A percentile compares a stretch with the other conserved stretches of the same genome.
These are phyloP conservation scores for Muscidifurax raptorellus DNA, from an alignment of 1,140 invertebrate genomes.

Conservation along the genomic window DNA sequence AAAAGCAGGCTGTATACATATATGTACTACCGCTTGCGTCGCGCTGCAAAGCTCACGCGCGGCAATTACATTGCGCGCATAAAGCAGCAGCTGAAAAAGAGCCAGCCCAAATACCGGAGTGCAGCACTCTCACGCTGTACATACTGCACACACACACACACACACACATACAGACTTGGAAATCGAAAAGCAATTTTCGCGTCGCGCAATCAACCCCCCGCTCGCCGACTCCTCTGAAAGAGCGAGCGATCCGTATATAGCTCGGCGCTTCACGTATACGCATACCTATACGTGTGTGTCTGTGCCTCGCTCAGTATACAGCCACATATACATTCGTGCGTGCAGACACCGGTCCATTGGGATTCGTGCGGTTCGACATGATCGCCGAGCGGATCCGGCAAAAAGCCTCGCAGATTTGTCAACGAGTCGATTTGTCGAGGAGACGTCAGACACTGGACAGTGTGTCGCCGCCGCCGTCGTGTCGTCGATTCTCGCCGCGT, in stretches of 20 bases:
- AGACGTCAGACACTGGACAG: constrained; percentile 3
- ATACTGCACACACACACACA: too few species aligned
- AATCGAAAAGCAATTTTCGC: constrained; percentile 41
- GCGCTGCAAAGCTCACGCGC: not conserved
- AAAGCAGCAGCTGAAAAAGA: not conserved
- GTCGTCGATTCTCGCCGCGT: not conserved
- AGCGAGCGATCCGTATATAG: constrained; percentile 17
- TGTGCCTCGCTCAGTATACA: too few species aligned
- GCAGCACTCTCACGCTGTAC: not conserved
- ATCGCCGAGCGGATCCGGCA: constrained; percentile 3
- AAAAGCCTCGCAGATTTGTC: constrained; percentile 46
- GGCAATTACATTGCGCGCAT: not conserved
- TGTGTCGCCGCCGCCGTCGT: constrained; percentile 3
- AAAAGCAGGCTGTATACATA: not conserved
- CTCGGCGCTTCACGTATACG: constrained; percentile 8
- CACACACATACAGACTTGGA: too few species aligned
- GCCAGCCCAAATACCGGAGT: constrained; percentile 33
- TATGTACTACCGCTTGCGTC: too few species aligned
- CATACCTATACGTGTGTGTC: not conserved
- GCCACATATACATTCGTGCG: not conserved
- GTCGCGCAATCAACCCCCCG: constrained; percentile 10
- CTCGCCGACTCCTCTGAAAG: not conserved
- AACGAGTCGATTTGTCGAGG: constrained; percentile 50
- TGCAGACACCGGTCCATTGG: constrained; percentile 11
- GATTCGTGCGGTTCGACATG: constrained; percentile 35